These are phyloP conservation scores for Drosophila falleni DNA, from an alignment of 2,888 invertebrate species.

Conservation along the genomic window DNA sequence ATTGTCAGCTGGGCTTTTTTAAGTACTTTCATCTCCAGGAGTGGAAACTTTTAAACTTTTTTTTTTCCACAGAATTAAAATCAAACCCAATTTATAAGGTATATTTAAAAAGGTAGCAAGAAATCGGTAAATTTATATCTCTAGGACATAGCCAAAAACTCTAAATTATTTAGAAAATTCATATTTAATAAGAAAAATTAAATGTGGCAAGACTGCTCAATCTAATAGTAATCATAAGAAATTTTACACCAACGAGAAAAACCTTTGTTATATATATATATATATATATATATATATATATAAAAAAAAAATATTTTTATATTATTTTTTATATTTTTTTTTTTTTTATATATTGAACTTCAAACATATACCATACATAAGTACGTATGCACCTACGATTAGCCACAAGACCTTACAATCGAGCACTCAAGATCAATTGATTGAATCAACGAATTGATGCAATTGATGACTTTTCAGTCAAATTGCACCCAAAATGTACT, in stretches of 20 bases:
- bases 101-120: neutral
- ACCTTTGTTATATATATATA: no score
- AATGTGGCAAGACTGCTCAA: no score
- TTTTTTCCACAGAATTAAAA: neutral
- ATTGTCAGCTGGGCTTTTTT: neutral
- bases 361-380: neutral
- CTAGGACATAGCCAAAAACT: neutral
- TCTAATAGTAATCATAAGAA: no score
- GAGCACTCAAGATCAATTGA: conserved; percentile 6
- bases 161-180: neutral
- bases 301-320: no score
- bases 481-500: conserved; percentile 13
- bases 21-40: neutral
- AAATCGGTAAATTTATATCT: no score
- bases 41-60: neutral
- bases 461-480: conserved; percentile 11
- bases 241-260: no score
- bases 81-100: neutral
- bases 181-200: neutral
- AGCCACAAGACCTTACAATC: neutral
- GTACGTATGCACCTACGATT: conserved; percentile 3
- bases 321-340: no score
- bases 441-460: conserved; percentile 20
- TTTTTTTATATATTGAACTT: no score
- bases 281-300: no score